Evolutionary conservation across 2,113 vertebrate species (phyloP), one percentile per base, ranked within the genome.

Genomic region (Crotalus horridus): DNA sequence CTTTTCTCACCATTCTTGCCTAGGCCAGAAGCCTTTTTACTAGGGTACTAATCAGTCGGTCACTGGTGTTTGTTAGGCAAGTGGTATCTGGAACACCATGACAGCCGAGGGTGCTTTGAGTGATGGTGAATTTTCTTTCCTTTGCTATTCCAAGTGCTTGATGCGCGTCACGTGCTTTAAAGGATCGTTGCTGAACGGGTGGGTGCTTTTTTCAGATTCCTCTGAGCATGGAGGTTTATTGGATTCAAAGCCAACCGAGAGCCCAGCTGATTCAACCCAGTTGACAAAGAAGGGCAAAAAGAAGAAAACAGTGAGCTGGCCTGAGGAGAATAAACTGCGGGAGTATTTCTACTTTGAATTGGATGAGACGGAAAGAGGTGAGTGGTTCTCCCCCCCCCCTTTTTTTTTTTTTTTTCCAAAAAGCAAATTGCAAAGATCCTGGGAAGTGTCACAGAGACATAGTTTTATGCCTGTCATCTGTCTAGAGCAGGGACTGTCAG

Each of bases 341-440:
- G 98, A 99, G 9, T 99, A 99, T 29, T 99, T 98, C 97, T 99
- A 98, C 95, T 99, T 99, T 21, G 99, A 99, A 94, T 95, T 99
- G 89, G 99, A 99, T 24, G 99, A 99, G 97, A 99, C 99, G 0
- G 99, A 99, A 91, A 96, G 99, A 97, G 99, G 99, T 99, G 91
- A 94, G 93, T 0, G 7, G 8, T 23, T 81, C 56, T 9, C 5
- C 1, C 3, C 2, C 23, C 13, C 3, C 2, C 23, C 13, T 24
- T 24, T 20, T 39, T 39, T 39, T 39, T 39, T 39, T 39, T 39
- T 39, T 39, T 39, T 39, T 2, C 59, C 12, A 43, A 24, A 24
- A 10, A 51, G 9, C 59, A 56, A 21, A 23, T 89, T 26, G n/a
- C 54, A 24, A 29, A 13, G 43, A 13, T n/a, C 1, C 26, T 29